phyloP scores from a whole-genome alignment of 2,888 invertebrate species.

The Slavum lentiscoides region DNA sequence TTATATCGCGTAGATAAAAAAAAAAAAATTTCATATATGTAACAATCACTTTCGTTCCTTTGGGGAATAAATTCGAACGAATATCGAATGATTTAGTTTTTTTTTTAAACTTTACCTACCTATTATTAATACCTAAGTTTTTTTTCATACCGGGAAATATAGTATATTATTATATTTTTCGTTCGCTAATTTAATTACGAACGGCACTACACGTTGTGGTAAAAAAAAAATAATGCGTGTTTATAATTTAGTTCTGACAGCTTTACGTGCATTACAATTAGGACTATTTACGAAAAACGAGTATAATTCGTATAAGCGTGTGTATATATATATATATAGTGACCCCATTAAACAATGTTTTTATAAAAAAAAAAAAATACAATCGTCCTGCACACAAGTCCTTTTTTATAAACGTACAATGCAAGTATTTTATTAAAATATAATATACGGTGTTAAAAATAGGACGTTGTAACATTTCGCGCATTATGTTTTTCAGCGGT shows the following conservation, averaged over 20 bases:
- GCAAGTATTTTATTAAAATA: too few species aligned
- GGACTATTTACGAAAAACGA: not conserved
- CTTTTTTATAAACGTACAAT: not conserved
- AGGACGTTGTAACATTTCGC: too few species aligned
- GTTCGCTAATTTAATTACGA: not conserved
- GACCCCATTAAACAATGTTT: not conserved
- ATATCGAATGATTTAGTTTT: too few species aligned
- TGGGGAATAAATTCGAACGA: too few species aligned
- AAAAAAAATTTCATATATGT: not conserved
- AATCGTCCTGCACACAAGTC: not conserved
- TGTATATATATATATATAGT: not conserved
- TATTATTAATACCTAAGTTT: not conserved
- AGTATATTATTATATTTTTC: not conserved
- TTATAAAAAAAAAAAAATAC: not conserved
- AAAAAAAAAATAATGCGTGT: not conserved
- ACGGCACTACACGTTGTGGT: not conserved
- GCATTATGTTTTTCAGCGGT: too few species aligned
- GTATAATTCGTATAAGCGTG: not conserved
- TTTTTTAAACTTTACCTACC: too few species aligned
- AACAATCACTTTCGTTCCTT: too few species aligned
- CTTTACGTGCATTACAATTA: not conserved
- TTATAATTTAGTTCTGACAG: conserved; percentile 2
- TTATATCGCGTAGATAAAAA: not conserved
- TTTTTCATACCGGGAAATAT: not conserved
- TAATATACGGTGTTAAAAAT: too few species aligned